A percentile compares a stretch with the other conserved stretches of the same genome.
Evolutionary conservation across 1,140 invertebrate genomes (phyloP).

Genomic region (Trachymyrmex cornetzi): DNA sequence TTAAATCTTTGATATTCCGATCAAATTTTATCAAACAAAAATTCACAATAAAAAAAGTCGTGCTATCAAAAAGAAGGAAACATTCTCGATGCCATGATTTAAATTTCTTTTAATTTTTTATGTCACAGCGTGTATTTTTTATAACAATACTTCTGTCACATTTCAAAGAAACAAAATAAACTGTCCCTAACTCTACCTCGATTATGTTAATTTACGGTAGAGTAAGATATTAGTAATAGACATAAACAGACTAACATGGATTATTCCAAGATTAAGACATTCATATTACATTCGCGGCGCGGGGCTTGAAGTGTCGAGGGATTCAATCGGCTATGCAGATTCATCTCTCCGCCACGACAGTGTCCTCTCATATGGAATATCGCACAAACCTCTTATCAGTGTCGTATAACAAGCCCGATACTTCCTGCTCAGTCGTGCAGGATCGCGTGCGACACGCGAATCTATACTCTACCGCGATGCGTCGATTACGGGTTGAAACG

Average conservation of each 20-base stretch:
- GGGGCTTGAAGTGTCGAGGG: not conserved
- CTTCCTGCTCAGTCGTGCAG: slow-evolving; percentile 10
- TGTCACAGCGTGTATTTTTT: not conserved
- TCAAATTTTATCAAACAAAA: not conserved
- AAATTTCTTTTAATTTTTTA: not conserved
- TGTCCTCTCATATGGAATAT: slow-evolving; percentile 39
- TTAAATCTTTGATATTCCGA: not conserved
- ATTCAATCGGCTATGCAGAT: slow-evolving; percentile 32
- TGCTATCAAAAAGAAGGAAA: not conserved
- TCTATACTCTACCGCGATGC: slow-evolving; percentile 34
- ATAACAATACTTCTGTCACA: no score
- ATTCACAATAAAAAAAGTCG: not conserved
- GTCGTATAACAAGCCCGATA: not conserved
- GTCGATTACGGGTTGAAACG: slow-evolving; percentile 39
- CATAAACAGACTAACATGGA: not conserved
- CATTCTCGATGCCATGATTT: not conserved
- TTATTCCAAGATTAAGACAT: slow-evolving; percentile 8
- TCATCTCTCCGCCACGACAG: slow-evolving; percentile 11
- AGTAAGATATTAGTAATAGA: not conserved
- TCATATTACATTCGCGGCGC: slow-evolving; percentile 16
- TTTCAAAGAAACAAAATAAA: not conserved
- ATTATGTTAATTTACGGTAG: not conserved
- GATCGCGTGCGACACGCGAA: slow-evolving; percentile 63
- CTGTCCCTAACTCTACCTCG: not conserved
- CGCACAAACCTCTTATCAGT: slow-evolving; percentile 30